Conservation (phyloP, 2,888 invertebrate species). For the Xylota sylvarum region DNA sequence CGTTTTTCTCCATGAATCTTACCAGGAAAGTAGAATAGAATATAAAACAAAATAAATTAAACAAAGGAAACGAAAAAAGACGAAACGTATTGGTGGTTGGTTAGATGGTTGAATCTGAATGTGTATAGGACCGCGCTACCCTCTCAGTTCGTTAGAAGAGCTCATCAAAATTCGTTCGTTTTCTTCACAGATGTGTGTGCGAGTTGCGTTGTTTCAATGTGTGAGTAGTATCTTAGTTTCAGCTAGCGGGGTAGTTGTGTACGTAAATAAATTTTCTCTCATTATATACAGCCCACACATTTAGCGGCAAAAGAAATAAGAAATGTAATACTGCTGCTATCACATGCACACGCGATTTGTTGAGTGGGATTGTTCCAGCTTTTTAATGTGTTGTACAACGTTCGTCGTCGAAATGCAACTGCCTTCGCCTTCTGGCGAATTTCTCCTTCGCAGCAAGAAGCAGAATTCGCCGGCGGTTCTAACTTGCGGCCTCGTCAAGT, state of each 20-base stretch:
- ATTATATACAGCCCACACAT: constrained; percentile 62
- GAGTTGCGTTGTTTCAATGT: constrained; percentile 51
- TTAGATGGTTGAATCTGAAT: constrained; percentile 48
- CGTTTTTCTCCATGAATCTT: constrained; percentile 68
- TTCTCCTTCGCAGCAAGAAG: constrained; percentile 78
- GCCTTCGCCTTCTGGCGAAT: constrained; percentile 61
- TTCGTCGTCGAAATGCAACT: constrained; percentile 49
- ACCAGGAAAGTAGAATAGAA: constrained; percentile 48
- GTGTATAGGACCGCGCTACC: constrained; percentile 43
- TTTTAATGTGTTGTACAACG: constrained; percentile 37
- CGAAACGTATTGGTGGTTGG: constrained; percentile 67
- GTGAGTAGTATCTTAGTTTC: constrained; percentile 59
- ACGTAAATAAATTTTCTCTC: constrained; percentile 42
- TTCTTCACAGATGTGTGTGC: constrained; percentile 44
- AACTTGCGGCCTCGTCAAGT: constrained; percentile 78
- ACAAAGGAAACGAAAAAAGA: constrained; percentile 52
- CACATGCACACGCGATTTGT: constrained; percentile 43
- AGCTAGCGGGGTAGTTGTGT: constrained; percentile 45
- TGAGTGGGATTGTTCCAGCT: constrained; percentile 54
- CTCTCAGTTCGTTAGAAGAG: constrained; percentile 61
- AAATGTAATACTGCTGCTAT: constrained; percentile 39
- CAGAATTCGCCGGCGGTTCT: constrained; percentile 78
- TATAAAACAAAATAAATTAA: constrained; percentile 51
- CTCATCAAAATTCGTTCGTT: constrained; percentile 48
- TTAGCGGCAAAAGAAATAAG: constrained; percentile 43